Evolutionary conservation across 1,140 invertebrate genomes (phyloP), one percentile per base, ranked within the genome.

Genomic region (Lineus longissimus): DNA sequence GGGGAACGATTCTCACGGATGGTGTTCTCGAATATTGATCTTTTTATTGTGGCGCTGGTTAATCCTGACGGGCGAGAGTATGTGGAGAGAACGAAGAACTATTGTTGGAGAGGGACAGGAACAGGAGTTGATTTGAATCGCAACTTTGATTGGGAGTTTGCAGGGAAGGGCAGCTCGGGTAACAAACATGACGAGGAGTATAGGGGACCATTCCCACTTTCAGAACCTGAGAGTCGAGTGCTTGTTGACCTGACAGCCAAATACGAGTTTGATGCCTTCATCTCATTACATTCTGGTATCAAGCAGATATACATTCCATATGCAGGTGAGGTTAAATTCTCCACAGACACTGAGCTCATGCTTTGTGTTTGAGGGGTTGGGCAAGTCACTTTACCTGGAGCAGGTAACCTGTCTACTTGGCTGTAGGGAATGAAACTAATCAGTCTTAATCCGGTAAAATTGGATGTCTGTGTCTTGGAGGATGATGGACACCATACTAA

Each of bases 141-240:
- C 22, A 80, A 80, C 60, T 80, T 78, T 73, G 76, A 76, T 31
- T 80, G 76, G 76, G 66, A 78, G 62, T 80, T 72, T 75, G 77
- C 70, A 19, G 66, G 67, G 7, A 69, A 68, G 55, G 77, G 77
- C 22, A 79, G 77, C 54, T 78, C 76, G 11, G 51, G 25, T n/a
- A 61, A 78, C 61, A 59, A 55, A 1, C 59, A 55, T 27, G 77
- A 79, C 71, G 77, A 76, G 59, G 76, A 79, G 60, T 79, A 75
- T 63, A 72, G 73, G 64, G 77, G 77, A 29, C 43, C 57, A 29
- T 19, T 64, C 36, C 45, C 71, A 51, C 78, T 74, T 76, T 25
- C 70, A 79, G 77, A 79, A 55, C 72, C 72, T 43, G 77, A 79
- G 58, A 71, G 64, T 55, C 27, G 47, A 29, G 68, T 74, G 0